Evolutionary conservation across 2,113 vertebrate species (phyloP).

Genomic region (Polypterus bichir): DNA sequence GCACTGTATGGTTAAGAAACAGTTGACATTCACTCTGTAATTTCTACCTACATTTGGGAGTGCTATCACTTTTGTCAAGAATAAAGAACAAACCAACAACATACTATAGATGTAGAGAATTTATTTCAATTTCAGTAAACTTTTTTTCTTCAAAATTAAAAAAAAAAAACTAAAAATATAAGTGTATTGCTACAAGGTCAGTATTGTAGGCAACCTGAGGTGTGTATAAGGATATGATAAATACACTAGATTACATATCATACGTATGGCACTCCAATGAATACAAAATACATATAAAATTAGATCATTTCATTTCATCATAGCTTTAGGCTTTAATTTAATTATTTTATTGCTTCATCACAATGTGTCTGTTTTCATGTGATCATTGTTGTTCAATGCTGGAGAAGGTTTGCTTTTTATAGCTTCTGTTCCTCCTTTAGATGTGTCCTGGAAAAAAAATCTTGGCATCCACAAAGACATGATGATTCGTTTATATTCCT

Average conservation of each 20-base stretch:
- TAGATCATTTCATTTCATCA: constrained; percentile 1
- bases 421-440: constrained; percentile 53
- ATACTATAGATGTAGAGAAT: no score
- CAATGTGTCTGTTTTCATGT: constrained; percentile 35
- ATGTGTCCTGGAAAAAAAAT: constrained; percentile 60
- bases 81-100: no score
- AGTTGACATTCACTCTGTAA: no score
- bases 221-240: constrained; percentile 17
- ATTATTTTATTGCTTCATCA: constrained; percentile 18
- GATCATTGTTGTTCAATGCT: constrained; percentile 58
- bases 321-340: not conserved
- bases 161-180: not conserved
- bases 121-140: no score
- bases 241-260: constrained; percentile 16
- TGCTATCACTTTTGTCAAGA: no score
- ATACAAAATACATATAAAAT: not conserved
- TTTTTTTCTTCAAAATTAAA: no score
- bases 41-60: no score
- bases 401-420: constrained; percentile 62
- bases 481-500: constrained; percentile 76
- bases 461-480: constrained; percentile 65
- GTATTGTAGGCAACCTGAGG: constrained; percentile 23
- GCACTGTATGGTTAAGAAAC: no score
- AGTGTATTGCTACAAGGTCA: constrained; percentile 23
- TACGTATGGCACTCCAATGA: constrained; percentile 21